Evolutionary conservation across 2,797 vertebrate species (phyloP).

Genomic region (Enteromius mattozi): DNA sequence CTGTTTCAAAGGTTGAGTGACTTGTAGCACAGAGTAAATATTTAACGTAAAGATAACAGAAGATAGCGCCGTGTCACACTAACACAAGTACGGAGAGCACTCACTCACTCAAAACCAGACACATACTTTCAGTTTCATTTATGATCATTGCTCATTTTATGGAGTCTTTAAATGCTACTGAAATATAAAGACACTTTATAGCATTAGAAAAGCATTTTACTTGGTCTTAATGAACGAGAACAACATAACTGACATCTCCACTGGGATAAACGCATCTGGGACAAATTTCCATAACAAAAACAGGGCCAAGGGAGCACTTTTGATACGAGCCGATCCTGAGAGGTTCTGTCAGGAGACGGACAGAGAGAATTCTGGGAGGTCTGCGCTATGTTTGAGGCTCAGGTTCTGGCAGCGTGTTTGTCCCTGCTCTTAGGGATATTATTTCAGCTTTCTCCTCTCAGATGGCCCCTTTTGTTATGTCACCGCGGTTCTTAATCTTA

Average conservation of each 20-base stretch:
- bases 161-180: not conserved
- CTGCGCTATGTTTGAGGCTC: not conserved
- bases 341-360: not conserved
- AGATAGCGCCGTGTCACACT: not conserved
- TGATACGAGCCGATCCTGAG: not conserved
- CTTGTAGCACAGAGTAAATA: conserved; percentile 47
- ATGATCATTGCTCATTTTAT: not conserved
- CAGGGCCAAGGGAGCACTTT: not conserved
- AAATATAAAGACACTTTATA: not conserved
- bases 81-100: not conserved
- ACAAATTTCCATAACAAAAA: not conserved
- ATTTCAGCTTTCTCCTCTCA: conserved; percentile 27
- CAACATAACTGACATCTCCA: not conserved
- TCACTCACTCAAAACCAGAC: not conserved
- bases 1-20: conserved; percentile 53
- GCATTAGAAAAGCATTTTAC: not conserved
- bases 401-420: not conserved
- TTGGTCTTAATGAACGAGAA: not conserved
- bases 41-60: conserved; percentile 40
- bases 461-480: not conserved
- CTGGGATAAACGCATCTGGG: not conserved
- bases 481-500: conserved; percentile 17
- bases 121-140: not conserved
- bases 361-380: not conserved
- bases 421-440: not conserved